These are phyloP conservation scores for Mythimna impura DNA, from an alignment of 2,888 invertebrate species.

Conservation along the genomic window DNA sequence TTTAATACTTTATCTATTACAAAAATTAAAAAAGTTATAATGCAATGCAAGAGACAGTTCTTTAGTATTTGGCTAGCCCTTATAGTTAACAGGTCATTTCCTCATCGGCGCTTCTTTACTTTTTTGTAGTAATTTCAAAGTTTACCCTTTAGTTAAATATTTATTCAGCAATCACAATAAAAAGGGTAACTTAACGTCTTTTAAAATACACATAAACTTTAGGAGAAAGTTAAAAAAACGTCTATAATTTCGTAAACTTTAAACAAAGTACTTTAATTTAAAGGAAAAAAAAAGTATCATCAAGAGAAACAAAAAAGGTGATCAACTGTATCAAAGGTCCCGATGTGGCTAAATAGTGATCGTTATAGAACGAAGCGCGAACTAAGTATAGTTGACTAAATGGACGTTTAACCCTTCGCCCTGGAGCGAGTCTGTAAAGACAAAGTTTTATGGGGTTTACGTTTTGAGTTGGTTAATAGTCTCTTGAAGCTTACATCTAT, in stretches of 20 bases:
- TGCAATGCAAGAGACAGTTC: too few relatives aligned
- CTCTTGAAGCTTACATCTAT: neutral
- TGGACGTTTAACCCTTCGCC: conserved; percentile 77
- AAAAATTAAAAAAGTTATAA: too few relatives aligned
- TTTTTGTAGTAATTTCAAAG: conserved; percentile 24
- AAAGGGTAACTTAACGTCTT: conserved; percentile 61
- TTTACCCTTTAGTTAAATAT: conserved; percentile 37
- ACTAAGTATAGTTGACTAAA: conserved; percentile 84
- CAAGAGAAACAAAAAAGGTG: conserved; percentile 55
- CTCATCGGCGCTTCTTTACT: neutral
- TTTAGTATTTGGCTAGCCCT: neutral
- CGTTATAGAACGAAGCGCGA: conserved; percentile 87
- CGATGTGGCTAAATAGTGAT: conserved; percentile 77
- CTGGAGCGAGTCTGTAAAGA: conserved; percentile 53
- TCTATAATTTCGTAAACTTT: conserved; percentile 61
- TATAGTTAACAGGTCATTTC: neutral
- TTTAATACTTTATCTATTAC: too few relatives aligned
- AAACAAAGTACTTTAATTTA: conserved; percentile 53
- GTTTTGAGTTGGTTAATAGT: conserved; percentile 36
- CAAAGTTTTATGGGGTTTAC: conserved; percentile 51
- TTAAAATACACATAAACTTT: conserved; percentile 49
- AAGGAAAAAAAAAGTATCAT: conserved; percentile 62
- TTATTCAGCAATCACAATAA: conserved; percentile 42
- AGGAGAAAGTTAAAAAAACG: conserved; percentile 50
- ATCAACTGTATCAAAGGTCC: conserved; percentile 66